Evolutionary conservation across 1,140 invertebrate species (phyloP).

Genomic region (Mycetomoellerius zeteki): DNA sequence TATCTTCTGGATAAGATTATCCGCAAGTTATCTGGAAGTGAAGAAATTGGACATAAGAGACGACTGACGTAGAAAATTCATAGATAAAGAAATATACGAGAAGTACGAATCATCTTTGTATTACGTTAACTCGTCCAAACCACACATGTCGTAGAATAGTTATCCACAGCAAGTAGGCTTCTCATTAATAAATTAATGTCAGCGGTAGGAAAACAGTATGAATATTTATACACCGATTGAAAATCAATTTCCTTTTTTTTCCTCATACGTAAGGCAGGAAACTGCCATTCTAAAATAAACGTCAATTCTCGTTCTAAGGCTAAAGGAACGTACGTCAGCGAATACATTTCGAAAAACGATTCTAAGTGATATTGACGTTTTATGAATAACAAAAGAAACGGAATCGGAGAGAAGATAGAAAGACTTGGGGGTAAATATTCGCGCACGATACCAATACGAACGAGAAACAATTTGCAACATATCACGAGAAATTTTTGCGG

Average conservation of each 20-base stretch:
- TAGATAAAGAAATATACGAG: not conserved
- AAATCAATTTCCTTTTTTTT: conserved; percentile 34
- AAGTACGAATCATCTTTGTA: not conserved
- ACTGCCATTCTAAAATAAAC: conserved; percentile 8
- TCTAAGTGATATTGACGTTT: conserved; percentile 12
- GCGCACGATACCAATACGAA: not conserved
- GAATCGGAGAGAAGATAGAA: not conserved
- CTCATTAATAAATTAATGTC: conserved; percentile 25
- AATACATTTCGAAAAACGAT: not conserved
- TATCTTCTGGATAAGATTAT: too few relatives aligned
- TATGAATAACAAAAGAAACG: not conserved
- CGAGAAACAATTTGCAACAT: not conserved
- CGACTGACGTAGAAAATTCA: not conserved
- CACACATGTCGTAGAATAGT: not conserved
- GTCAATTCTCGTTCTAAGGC: conserved; percentile 18
- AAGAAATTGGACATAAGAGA: too few relatives aligned
- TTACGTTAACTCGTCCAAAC: not conserved
- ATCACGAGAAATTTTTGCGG: conserved; percentile 23
- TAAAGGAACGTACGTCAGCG: not conserved
- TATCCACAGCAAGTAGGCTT: not conserved
- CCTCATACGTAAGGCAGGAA: not conserved
- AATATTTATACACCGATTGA: conserved; percentile 27
- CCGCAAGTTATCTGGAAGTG: too few relatives aligned
- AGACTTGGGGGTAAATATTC: not conserved
- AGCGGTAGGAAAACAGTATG: not conserved